These are phyloP conservation scores for Recurvirostra avosetta DNA, from an alignment of 2,113 vertebrate species.

Conservation along the genomic window DNA sequence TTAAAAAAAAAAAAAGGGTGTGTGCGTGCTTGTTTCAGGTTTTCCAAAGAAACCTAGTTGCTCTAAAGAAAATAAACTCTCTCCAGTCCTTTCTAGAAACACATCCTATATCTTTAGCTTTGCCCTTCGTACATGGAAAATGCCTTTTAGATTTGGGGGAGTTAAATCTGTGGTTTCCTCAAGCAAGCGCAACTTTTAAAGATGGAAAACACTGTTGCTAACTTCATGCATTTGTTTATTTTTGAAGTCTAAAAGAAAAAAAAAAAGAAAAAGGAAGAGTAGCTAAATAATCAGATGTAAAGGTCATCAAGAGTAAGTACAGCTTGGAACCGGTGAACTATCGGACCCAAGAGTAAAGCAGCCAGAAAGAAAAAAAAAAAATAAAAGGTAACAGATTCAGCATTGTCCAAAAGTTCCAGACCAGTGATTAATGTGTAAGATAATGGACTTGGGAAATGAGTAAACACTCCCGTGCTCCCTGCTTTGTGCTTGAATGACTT, in stretches of 20 bases:
- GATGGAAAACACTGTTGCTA: not conserved
- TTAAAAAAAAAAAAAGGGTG: too few relatives aligned
- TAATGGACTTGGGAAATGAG: conserved; percentile 99
- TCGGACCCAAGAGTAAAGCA: conserved; percentile 73
- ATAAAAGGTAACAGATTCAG: conserved; percentile 88
- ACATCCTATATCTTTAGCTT: not conserved
- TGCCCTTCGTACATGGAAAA: not conserved
- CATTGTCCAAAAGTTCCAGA: conserved; percentile 97
- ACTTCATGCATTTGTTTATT: not conserved
- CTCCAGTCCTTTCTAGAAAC: not conserved
- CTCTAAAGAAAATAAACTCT: not conserved
- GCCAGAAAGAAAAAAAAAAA: conserved; percentile 54
- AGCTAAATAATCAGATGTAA: conserved; percentile 71
- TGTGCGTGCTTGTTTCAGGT: not conserved
- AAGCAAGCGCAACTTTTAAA: not conserved
- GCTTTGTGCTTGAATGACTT: conserved; percentile 99
- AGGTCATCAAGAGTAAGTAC: conserved; percentile 68
- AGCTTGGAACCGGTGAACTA: conserved; percentile 70
- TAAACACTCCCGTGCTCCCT: conserved; percentile 99
- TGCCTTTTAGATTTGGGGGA: not conserved
- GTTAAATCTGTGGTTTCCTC: not conserved
- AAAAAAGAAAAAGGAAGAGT: not conserved
- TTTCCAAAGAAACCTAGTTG: not conserved
- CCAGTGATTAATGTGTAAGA: conserved; percentile 99
- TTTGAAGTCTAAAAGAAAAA: not conserved